Evolutionary conservation across 2,113 vertebrate genomes (phyloP).

Genomic region (Romanogobio albipinnatus): DNA sequence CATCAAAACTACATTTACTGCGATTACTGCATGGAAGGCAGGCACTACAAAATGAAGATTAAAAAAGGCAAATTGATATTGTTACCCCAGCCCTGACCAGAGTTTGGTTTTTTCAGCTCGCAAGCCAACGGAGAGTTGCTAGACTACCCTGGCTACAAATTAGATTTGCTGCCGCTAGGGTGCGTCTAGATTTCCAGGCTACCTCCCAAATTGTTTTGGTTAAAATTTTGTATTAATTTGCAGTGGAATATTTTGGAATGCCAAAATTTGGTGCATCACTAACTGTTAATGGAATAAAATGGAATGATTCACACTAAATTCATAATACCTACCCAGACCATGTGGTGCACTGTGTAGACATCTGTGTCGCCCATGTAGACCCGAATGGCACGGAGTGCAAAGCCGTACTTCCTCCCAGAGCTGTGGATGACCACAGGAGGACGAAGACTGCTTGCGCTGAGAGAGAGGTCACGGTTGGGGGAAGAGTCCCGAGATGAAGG

Average conservation of each 20-base stretch:
- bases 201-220: too few relatives aligned
- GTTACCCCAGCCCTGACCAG: too few relatives aligned
- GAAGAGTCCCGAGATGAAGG: conserved; percentile 94
- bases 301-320: not conserved
- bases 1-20: too few relatives aligned
- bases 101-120: too few relatives aligned
- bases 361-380: conserved; percentile 96
- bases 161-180: too few relatives aligned
- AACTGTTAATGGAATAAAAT: not conserved
- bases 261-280: not conserved
- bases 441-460: conserved; percentile 81
- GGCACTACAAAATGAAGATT: too few relatives aligned
- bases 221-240: not conserved
- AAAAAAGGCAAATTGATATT: too few relatives aligned
- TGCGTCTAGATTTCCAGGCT: too few relatives aligned
- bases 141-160: too few relatives aligned
- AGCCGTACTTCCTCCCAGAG: conserved; percentile 91
- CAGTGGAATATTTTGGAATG: too few relatives aligned
- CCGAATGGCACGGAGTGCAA: conserved; percentile 89
- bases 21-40: too few relatives aligned
- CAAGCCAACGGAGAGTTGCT: too few relatives aligned
- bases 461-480: conserved; percentile 85
- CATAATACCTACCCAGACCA: conserved; percentile 87
- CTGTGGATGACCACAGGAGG: conserved; percentile 93
- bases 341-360: conserved; percentile 91